Percentiles rank a stretch among this genome's conserved stretches.
Conservation (phyloP, 2,888 invertebrate species). For the Nasonovia ribisnigri region DNA sequence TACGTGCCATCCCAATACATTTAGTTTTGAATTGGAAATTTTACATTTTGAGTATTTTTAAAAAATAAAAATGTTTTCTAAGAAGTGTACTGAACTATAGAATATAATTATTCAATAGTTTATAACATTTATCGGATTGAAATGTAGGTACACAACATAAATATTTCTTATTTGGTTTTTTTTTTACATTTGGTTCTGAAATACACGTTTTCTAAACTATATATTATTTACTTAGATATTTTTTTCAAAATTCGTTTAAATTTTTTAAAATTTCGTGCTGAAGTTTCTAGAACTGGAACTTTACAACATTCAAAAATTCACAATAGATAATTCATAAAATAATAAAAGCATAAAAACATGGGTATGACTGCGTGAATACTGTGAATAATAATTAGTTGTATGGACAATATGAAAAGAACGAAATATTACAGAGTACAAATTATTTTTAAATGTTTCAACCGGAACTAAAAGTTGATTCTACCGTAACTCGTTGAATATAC, state of each 20-base stretch:
- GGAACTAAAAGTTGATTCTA: neutral
- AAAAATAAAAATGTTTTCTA: neutral
- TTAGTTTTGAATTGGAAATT: constrained; percentile 37
- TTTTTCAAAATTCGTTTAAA: neutral
- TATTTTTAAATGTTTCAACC: neutral
- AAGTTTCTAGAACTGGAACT: neutral
- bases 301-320: neutral
- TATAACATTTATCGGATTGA: neutral
- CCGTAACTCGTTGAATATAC: neutral
- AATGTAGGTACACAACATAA: neutral
- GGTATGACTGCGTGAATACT: neutral
- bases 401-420: neutral
- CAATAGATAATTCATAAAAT: neutral
- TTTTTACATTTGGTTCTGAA: neutral
- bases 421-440: too few relatives aligned
- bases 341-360: neutral
- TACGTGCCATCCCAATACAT: constrained; percentile 23
- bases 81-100: neutral
- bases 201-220: neutral
- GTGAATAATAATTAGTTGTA: neutral
- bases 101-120: neutral
- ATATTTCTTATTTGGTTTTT: neutral
- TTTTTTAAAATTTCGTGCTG: neutral
- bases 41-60: neutral
- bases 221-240: neutral